Base-by-base conservation (phyloP, 2,888 invertebrate genomes). In the Ernsta delagoae region DNA sequence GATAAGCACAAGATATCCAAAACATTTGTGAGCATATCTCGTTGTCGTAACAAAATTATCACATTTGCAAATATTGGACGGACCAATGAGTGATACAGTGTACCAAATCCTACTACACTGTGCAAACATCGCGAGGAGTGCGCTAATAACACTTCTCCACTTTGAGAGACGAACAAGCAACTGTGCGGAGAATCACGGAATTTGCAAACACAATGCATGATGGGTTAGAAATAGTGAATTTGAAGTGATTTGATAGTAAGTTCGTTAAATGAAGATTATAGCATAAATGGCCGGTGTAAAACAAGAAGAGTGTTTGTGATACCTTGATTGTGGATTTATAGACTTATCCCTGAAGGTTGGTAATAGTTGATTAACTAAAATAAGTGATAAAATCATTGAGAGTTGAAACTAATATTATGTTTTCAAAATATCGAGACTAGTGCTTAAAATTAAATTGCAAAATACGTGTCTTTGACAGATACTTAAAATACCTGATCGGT, bases 21-120 rank as follows among this genome's bases (percentile, higher is more conserved):
- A 67, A 67, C 43, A 66, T 66, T 66, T 43, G 60, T n/a, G 62
- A 53, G 53, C 53, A 11, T 60, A 67, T 60, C 66, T 60, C 41
- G 12, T 12, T 54, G 60, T 66, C 34, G 43, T 76, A 71, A 75
- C 70, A 57, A 70, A 77, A 77, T 86, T 85, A 86, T 83, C 87
- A 84, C 80, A 76, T 76, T 41, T 54, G 81, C 79, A 83, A 85
- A 86, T 80, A 86, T 70, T 74, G 68, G 67, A 65, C 66, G 70
- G 72, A 70, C 80, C 79, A 80, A 82, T 83, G 76, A 75, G 76
- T 75, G 72, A 72, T 70, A 63, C 53, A 39, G 39, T 39, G 39
- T 41, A 65, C 50, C n/a, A 45, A 61, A 67, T 67, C 67, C 56
- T 16, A 67, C n/a, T 45, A 45, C n/a, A n/a, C n/a, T 45, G 16